Percentiles rank a stretch among this genome's conserved stretches.
Conservation (phyloP, 2,113 vertebrate genomes). For the Petaurus breviceps region DNA sequence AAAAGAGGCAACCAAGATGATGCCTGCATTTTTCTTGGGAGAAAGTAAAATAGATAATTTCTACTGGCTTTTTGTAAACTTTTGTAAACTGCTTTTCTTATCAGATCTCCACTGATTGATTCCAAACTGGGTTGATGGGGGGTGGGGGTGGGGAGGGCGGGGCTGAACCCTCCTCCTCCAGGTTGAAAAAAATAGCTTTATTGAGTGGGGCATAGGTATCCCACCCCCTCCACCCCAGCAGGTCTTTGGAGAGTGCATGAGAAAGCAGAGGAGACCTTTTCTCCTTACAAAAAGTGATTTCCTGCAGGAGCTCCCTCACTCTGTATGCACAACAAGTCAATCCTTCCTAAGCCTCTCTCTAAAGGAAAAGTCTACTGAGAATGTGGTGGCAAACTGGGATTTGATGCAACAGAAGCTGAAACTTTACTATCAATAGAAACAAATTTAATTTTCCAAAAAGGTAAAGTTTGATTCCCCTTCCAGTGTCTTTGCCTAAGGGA, state of each 20-base stretch:
- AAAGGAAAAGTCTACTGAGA: not conserved
- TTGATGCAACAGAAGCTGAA: not conserved
- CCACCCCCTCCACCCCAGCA: not conserved
- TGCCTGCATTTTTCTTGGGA: not conserved
- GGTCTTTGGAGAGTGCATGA: not conserved
- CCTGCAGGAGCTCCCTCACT: not conserved
- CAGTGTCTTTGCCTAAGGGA: conserved; percentile 17
- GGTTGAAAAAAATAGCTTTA: not conserved
- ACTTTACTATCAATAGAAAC: not conserved
- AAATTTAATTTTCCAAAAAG: not conserved
- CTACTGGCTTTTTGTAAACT: not conserved
- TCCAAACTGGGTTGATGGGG: not conserved
- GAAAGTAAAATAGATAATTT: not conserved
- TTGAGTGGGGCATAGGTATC: not conserved
- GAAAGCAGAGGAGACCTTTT: not conserved
- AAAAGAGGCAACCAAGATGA: not conserved
- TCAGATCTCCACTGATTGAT: not conserved
- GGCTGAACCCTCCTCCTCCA: not conserved
- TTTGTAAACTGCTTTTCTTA: not conserved
- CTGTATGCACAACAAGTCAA: not conserved
- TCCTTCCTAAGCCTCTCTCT: not conserved
- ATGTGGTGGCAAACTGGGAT: not conserved
- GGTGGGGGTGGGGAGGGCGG: too few relatives aligned
- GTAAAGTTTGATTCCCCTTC: not conserved
- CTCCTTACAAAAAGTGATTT: not conserved